Evolutionary conservation across 1,140 invertebrate genomes (phyloP).

Genomic region (Trichonephila clavata): DNA sequence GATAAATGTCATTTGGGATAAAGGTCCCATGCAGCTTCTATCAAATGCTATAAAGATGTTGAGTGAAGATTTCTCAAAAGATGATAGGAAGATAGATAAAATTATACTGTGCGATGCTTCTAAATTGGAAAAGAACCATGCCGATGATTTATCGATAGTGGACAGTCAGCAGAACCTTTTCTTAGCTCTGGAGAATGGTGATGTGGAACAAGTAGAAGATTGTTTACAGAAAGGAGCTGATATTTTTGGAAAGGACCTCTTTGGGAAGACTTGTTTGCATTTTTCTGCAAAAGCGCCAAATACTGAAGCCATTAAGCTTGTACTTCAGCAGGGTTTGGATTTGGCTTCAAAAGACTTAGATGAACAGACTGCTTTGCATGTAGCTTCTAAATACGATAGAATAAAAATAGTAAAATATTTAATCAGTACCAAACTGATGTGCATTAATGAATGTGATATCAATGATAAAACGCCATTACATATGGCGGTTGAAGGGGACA

Average conservation of each 20-base stretch:
- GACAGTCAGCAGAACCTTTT: background rate
- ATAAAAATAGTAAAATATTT: slow-evolving; percentile 83
- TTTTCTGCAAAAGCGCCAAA: slow-evolving; percentile 79
- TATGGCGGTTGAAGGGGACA: background rate
- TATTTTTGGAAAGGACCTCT: slow-evolving; percentile 30
- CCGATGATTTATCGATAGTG: background rate
- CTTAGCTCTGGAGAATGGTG: background rate
- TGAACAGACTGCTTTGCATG: slow-evolving; percentile 81
- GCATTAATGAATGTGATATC: background rate
- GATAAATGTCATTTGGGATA: background rate
- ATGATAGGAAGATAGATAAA: background rate
- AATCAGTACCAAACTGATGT: slow-evolving; percentile 80
- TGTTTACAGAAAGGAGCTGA: background rate
- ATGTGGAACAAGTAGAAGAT: background rate
- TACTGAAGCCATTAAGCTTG: background rate
- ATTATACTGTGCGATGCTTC: background rate
- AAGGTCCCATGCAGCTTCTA: background rate
- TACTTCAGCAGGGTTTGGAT: slow-evolving; percentile 67
- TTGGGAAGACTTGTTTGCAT: background rate
- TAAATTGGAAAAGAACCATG: background rate
- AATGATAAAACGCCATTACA: background rate
- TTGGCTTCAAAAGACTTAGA: slow-evolving; percentile 87
- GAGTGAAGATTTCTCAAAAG: slow-evolving; percentile 48
- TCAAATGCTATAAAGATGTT: slow-evolving; percentile 60
- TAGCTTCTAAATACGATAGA: background rate